phyloP scores from a whole-genome alignment of 2,888 invertebrate species.

The Rhimphoctona megacephalus region DNA sequence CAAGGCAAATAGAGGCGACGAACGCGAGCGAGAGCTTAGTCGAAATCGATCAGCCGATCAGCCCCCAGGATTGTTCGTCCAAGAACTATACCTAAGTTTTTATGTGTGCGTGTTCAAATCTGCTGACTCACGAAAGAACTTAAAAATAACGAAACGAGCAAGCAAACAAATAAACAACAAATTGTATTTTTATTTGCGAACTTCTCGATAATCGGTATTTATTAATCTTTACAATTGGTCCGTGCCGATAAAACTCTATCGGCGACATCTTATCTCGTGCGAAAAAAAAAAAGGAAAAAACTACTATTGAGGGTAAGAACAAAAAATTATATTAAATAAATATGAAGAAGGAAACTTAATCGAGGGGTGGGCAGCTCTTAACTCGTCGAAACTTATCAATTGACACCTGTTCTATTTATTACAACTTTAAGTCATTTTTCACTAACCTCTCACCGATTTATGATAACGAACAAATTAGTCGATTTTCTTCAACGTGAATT shows the following conservation, averaged over 20 bases:
- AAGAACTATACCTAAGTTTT: slow-evolving; percentile 16
- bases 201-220: neutral
- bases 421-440: neutral
- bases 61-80: slow-evolving; percentile 53
- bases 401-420: neutral
- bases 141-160: neutral
- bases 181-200: neutral
- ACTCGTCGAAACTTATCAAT: neutral
- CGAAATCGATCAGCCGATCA: slow-evolving; percentile 68
- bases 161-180: neutral
- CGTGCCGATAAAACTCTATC: slow-evolving; percentile 34
- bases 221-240: neutral
- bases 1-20: slow-evolving; percentile 46
- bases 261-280: slow-evolving; percentile 23
- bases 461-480: neutral
- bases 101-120: slow-evolving; percentile 7
- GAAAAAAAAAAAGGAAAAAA: neutral
- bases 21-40: slow-evolving; percentile 59
- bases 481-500: neutral
- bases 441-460: neutral
- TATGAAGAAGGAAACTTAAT: neutral
- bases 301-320: neutral
- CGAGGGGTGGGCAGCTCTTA: neutral
- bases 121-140: neutral
- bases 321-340: neutral